phyloP scores from a whole-genome alignment of 2,888 invertebrate species.

The Yponomeuta plumbellus region DNA sequence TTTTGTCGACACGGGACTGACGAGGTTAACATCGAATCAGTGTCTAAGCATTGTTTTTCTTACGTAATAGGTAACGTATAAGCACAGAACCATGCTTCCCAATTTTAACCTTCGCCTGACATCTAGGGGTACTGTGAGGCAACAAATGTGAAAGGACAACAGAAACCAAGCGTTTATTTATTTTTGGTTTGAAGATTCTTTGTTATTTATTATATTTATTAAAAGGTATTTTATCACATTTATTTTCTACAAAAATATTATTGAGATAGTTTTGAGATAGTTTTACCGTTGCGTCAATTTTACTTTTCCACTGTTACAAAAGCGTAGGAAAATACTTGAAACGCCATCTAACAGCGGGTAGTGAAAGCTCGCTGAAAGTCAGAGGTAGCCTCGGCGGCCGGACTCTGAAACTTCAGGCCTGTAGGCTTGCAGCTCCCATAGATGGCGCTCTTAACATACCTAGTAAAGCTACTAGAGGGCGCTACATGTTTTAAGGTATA shows the following conservation, averaged over 20 bases:
- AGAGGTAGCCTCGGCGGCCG: neutral
- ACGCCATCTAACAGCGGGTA: conserved; percentile 34
- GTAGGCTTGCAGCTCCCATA: neutral
- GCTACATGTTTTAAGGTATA: neutral
- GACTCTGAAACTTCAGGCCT: neutral
- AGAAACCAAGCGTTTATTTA: neutral
- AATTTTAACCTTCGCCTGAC: neutral
- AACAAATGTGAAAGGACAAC: neutral
- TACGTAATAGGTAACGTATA: no score
- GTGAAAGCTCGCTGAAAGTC: neutral
- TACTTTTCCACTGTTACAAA: no score
- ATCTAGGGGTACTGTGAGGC: neutral
- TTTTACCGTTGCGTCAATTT: no score
- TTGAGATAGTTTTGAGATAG: no score
- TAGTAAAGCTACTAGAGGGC: neutral
- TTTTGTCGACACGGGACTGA: no score
- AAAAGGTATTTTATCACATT: no score
- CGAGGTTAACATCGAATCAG: no score
- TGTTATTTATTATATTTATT: no score
- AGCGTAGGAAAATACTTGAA: neutral
- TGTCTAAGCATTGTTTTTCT: no score
- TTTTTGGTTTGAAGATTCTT: no score
- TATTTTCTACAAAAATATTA: no score
- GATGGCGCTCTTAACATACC: neutral
- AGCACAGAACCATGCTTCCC: no score